Evolutionary conservation across 64 coral and sea anemone species (phyloP).

Genomic region (Hydrozoanthus tunicans): DNA sequence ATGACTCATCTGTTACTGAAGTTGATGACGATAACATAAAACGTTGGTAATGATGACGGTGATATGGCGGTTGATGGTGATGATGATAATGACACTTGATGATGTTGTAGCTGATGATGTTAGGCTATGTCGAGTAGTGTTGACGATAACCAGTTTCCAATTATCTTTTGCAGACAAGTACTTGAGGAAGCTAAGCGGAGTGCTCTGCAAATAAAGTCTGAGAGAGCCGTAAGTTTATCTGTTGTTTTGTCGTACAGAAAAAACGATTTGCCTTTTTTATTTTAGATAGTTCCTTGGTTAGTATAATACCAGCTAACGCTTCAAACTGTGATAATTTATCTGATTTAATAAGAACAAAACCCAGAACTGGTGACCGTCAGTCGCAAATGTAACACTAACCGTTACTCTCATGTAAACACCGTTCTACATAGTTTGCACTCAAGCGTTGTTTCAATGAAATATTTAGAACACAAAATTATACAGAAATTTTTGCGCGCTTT

Average conservation of each 20-base stretch:
- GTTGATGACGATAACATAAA: not conserved
- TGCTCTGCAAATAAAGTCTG: conserved; percentile 34
- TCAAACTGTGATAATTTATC: too few species aligned
- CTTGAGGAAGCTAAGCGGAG: conserved; percentile 42
- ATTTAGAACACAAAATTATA: too few species aligned
- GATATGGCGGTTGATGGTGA: not conserved
- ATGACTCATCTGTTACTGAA: not conserved
- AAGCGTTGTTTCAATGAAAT: too few species aligned
- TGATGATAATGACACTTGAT: not conserved
- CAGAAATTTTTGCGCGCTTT: too few species aligned
- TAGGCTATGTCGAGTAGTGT: not conserved
- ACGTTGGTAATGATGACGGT: not conserved
- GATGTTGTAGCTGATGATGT: not conserved
- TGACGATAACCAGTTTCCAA: not conserved
- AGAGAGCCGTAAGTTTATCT: conserved; percentile 50
- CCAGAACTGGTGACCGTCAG: too few species aligned
- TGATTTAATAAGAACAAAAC: too few species aligned
- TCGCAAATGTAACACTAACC: too few species aligned
- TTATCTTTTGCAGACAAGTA: conserved; percentile 25
- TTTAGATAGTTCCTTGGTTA: too few species aligned
- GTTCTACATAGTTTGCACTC: too few species aligned
- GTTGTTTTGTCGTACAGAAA: not conserved
- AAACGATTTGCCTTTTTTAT: too few species aligned
- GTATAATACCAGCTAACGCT: too few species aligned
- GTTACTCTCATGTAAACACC: too few species aligned